phyloP scores from a whole-genome alignment of 2,113 vertebrate species.

The Chitala chitala region DNA sequence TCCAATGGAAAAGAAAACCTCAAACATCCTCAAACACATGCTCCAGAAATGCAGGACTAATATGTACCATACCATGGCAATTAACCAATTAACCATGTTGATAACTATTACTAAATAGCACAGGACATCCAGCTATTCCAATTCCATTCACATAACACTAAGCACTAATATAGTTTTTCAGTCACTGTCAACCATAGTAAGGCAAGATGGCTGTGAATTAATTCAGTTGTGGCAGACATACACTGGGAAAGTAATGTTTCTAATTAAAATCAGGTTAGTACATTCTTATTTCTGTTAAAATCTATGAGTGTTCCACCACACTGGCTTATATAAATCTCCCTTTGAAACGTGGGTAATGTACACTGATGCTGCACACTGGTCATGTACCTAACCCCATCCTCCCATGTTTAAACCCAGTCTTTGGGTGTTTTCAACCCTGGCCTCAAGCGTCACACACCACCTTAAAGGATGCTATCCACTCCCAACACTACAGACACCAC shows the following conservation, averaged over 20 bases:
- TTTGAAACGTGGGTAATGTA: not conserved
- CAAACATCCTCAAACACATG: too few species aligned
- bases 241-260: not conserved
- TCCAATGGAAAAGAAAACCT: too few species aligned
- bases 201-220: not conserved
- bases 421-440: too few species aligned
- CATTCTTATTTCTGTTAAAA: not conserved
- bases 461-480: not conserved
- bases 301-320: not conserved
- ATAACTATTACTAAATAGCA: not conserved
- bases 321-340: not conserved
- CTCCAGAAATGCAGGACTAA: too few species aligned
- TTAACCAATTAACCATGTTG: too few species aligned
- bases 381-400: slow-evolving; percentile 46
- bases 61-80: too few species aligned
- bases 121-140: not conserved
- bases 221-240: not conserved
- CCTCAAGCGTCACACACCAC: slow-evolving; percentile 23
- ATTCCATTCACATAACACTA: not conserved
- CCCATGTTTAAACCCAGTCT: slow-evolving; percentile 40
- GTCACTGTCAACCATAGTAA: not conserved
- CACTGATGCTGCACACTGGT: slow-evolving; percentile 7
- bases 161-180: not conserved
- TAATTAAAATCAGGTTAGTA: not conserved
- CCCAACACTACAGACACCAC: not conserved